These are phyloP conservation scores for Podotricha telesiphe DNA, from an alignment of 2,888 invertebrate species.

Conservation along the genomic window DNA sequence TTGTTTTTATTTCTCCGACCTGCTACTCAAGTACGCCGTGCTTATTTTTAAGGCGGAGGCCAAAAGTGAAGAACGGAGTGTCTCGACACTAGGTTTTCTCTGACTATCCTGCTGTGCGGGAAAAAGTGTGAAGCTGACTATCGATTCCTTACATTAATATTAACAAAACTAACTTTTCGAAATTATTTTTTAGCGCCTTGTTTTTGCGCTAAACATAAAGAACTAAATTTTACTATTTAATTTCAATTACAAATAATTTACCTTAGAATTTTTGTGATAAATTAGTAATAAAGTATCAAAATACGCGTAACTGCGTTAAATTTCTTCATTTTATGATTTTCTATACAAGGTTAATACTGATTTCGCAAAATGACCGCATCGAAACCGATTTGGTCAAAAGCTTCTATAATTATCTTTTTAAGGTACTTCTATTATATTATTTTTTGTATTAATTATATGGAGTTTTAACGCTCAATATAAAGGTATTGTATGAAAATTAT, in stretches of 20 bases:
- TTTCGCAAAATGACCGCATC: constrained; percentile 13
- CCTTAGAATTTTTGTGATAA: not conserved
- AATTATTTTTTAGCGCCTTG: not conserved
- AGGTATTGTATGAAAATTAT: constrained; percentile 1
- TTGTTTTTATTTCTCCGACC: too few species aligned
- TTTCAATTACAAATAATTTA: not conserved
- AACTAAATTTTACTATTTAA: not conserved
- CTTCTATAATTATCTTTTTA: constrained; percentile 5
- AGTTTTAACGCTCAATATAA: not conserved
- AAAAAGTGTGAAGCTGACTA: too few species aligned
- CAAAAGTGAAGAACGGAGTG: too few species aligned
- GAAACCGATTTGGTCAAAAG: not conserved
- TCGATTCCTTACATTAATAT: too few species aligned
- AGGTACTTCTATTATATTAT: constrained; percentile 8
- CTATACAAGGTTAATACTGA: constrained; percentile 19
- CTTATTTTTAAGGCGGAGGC: too few species aligned
- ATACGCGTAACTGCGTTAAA: not conserved
- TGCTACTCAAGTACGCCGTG: too few species aligned
- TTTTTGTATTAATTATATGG: constrained; percentile 5
- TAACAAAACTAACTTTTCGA: too few species aligned
- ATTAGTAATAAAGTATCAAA: constrained; percentile 3
- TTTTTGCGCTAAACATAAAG: not conserved
- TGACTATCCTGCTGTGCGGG: too few species aligned
- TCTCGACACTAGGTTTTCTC: too few species aligned
- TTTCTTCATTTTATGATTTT: constrained; percentile 15